Conservation (phyloP, 2,888 invertebrate genomes). For the Margaritifera margaritifera region DNA sequence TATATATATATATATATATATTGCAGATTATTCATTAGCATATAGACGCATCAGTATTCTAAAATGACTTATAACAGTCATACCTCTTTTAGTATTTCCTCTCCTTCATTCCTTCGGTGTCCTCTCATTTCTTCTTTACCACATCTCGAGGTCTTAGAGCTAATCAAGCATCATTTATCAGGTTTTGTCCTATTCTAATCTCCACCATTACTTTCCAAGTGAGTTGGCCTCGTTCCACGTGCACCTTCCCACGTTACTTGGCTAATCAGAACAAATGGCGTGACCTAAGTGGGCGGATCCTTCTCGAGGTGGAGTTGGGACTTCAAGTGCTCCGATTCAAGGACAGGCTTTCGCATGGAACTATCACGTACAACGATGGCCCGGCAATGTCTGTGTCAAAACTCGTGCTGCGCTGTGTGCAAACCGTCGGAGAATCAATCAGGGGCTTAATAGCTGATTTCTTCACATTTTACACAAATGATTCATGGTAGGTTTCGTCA, state of each 20-base stretch:
- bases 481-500: slow-evolving; percentile 46
- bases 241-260: slow-evolving; percentile 60
- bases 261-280: slow-evolving; percentile 56
- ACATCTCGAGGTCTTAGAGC: not conserved
- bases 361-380: slow-evolving; percentile 8
- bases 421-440: slow-evolving; percentile 29
- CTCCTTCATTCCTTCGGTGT: not conserved
- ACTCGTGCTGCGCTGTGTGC: slow-evolving; percentile 52
- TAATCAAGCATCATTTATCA: not conserved
- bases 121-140: not conserved
- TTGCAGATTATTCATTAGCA: too few relatives aligned
- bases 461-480: slow-evolving; percentile 51
- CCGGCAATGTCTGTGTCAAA: slow-evolving; percentile 35
- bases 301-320: slow-evolving; percentile 50
- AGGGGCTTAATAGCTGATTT: slow-evolving; percentile 32
- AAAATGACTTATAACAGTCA: slow-evolving; percentile 5
- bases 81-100: slow-evolving; percentile 5
- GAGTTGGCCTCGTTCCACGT: slow-evolving; percentile 35
- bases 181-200: not conserved
- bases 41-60: too few relatives aligned
- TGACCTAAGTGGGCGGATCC: slow-evolving; percentile 57
- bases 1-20: too few relatives aligned
- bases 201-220: too few relatives aligned
- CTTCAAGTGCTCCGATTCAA: slow-evolving; percentile 52
- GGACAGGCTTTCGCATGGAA: slow-evolving; percentile 30